A percentile compares a stretch with the other conserved stretches of the same genome.
These are phyloP conservation scores for Chroicocephalus ridibundus DNA, from an alignment of 2,113 vertebrate genomes.

Conservation along the genomic window DNA sequence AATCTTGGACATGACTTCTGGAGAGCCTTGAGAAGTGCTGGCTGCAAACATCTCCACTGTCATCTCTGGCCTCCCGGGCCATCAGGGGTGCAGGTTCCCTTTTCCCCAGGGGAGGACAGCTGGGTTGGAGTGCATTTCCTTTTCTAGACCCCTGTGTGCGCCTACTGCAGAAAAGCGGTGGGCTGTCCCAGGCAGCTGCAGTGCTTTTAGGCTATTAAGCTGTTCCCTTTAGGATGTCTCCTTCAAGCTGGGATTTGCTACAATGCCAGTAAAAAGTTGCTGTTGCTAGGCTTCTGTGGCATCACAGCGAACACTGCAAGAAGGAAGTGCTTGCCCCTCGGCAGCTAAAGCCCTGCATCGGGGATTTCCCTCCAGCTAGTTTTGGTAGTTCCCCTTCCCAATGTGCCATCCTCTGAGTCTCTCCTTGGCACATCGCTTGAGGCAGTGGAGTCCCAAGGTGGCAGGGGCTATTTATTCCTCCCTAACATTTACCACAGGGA, in stretches of 20 bases:
- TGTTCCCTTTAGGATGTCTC: neutral
- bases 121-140: rapidly evolving
- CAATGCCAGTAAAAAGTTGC: constrained; percentile 4
- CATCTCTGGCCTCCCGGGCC: neutral
- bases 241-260: constrained; percentile 7
- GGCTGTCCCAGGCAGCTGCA: neutral
- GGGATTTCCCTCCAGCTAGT: neutral
- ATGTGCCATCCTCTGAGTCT: neutral
- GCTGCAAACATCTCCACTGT: neutral
- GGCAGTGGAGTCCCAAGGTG: neutral
- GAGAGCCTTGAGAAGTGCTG: neutral
- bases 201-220: neutral
- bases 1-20: neutral
- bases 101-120: neutral
- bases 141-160: neutral
- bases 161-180: neutral
- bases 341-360: neutral
- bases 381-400: neutral
- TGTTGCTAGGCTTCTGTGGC: neutral
- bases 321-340: neutral
- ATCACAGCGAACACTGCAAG: rapidly evolving
- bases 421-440: neutral
- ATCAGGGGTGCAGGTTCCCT: neutral
- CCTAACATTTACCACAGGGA: neutral
- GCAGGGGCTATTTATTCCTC: neutral